phyloP scores from a whole-genome alignment of 2,888 invertebrate species.

The Antitype chi region DNA sequence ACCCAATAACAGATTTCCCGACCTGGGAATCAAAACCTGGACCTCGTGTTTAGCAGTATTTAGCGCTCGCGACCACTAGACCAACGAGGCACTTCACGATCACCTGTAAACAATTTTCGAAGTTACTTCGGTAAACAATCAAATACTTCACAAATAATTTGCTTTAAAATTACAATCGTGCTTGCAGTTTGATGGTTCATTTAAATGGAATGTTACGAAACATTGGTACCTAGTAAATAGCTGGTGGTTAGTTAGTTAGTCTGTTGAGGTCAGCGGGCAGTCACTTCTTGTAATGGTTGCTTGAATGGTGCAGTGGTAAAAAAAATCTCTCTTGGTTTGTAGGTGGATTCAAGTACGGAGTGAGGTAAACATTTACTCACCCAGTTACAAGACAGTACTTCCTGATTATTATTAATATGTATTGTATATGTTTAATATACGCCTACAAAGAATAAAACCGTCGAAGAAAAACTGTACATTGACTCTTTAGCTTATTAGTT shows the following conservation, averaged over 20 bases:
- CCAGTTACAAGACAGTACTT: no score
- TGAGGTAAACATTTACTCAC: not conserved
- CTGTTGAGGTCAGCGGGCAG: slow-evolving; percentile 16
- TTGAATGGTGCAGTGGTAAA: not conserved
- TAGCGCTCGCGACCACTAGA: no score
- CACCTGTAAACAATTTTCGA: slow-evolving; percentile 7
- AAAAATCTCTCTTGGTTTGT: not conserved
- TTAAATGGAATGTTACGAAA: slow-evolving; percentile 27
- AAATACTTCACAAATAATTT: slow-evolving; percentile 40
- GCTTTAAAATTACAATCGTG: slow-evolving; percentile 41
- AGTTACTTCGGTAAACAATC: slow-evolving; percentile 32
- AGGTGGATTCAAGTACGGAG: not conserved
- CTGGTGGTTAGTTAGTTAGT: not conserved
- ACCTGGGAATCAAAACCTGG: no score
- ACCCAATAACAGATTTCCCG: no score
- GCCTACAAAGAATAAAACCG: no score
- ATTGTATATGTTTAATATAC: no score
- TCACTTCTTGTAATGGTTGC: slow-evolving; percentile 1
- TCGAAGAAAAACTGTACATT: no score
- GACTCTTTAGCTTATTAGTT: no score
- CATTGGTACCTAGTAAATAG: not conserved
- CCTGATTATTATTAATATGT: no score
- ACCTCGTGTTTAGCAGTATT: no score
- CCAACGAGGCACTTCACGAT: no score
- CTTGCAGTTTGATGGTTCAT: slow-evolving; percentile 21